Conservation (phyloP, 2,113 vertebrate species). For the Genyomyrus donnyi region DNA sequence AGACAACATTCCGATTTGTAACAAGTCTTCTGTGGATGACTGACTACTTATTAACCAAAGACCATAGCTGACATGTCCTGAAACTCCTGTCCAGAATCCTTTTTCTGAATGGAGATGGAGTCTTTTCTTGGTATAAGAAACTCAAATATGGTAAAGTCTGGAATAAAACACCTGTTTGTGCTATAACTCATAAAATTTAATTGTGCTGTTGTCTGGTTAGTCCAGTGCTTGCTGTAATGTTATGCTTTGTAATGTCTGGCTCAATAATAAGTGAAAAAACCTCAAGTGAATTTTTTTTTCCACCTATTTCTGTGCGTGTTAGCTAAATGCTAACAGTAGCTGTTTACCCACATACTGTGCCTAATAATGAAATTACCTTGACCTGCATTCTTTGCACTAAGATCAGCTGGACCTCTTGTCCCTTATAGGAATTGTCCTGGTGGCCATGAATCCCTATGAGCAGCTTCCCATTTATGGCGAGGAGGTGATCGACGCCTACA, state of each 20-base stretch:
- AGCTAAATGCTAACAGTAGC: background rate
- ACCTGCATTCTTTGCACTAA: background rate
- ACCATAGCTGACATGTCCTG: background rate
- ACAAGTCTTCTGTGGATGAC: background rate
- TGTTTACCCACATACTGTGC: background rate
- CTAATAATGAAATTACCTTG: background rate
- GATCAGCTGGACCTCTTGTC: background rate
- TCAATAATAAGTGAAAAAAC: background rate
- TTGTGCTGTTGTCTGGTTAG: background rate
- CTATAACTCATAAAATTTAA: background rate
- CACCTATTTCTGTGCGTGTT: background rate
- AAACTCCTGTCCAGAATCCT: background rate
- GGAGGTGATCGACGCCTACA: conserved; percentile 70
- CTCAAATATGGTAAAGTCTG: background rate
- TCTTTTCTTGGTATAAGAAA: background rate
- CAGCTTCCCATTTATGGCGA: conserved; percentile 66
- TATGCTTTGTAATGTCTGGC: background rate
- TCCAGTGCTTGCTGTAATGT: background rate
- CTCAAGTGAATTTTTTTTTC: background rate
- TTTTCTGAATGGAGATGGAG: background rate
- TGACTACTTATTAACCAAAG: conserved; percentile 14
- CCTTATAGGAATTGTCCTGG: conserved; percentile 63
- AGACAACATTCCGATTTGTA: conserved; percentile 2
- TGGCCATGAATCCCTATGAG: conserved; percentile 68
- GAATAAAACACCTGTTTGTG: background rate